phyloP scores from a whole-genome alignment of 2,113 vertebrate species.

The Ailurus styani region DNA sequence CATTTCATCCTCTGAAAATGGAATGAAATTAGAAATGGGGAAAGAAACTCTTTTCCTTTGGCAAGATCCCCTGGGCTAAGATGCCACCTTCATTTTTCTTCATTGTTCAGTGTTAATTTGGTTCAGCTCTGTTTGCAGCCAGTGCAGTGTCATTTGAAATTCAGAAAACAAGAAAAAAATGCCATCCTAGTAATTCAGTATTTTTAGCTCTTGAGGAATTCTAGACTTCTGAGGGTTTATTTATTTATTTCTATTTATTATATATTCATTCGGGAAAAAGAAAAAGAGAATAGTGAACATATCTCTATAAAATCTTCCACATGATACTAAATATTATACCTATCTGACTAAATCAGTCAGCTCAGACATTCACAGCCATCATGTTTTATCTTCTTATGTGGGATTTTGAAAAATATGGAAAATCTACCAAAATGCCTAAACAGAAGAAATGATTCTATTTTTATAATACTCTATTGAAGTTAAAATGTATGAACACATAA shows the following conservation, averaged over 20 bases:
- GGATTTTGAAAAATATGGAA: background rate
- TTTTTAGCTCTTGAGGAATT: background rate
- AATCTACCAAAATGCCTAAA: background rate
- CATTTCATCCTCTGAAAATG: constrained; percentile 6
- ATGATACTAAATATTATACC: background rate
- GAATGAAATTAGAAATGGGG: background rate
- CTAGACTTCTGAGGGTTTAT: background rate
- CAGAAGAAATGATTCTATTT: constrained; percentile 45
- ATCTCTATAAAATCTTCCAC: background rate
- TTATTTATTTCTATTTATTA: constrained; percentile 15
- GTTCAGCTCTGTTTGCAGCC: constrained; percentile 47
- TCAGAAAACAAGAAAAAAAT: constrained; percentile 48
- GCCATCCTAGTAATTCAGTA: background rate
- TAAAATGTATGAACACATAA: background rate
- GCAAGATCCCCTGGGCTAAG: background rate
- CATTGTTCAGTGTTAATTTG: constrained; percentile 54
- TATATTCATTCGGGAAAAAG: background rate
- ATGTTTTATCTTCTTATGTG: background rate
- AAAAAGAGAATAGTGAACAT: background rate
- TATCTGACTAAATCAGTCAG: background rate
- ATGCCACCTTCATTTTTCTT: constrained; percentile 54
- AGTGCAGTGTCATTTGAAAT: constrained; percentile 24
- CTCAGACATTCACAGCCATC: background rate
- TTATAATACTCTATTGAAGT: constrained; percentile 35
- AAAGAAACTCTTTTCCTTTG: constrained; percentile 27